Base-by-base conservation (phyloP, 2,888 invertebrate genomes). In the Bibio marci region DNA sequence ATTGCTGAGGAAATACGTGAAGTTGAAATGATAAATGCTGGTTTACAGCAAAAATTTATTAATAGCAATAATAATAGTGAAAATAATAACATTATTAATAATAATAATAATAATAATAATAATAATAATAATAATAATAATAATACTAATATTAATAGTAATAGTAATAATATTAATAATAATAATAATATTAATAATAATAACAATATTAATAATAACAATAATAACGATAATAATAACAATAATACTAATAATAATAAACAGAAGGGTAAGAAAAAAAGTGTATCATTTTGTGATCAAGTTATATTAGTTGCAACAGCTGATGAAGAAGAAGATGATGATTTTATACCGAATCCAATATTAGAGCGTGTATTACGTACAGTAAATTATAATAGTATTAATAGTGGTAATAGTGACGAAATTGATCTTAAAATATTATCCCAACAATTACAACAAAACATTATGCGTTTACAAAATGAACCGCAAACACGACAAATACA, bases 231-330 rank as follows among this genome's bases (percentile, higher is more conserved):
- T 22, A 8, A 8, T 22, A 22, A 22, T 42, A 72, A 75, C 0
- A 48, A 49, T 39, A 46, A 45, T 11, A 44, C 44, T 30, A 43
- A 66, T 43, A 62, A 59, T 11, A 72, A 71, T 45, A 58, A 64
- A 1, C 67, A 71, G 37, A 69, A 78, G 42, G 72, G 75, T 0
- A 86, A 86, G 55, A 90, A 90, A 69, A 92, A 92, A 59, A 87
- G 86, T 41, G 92, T 92, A 4, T 90, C 91, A 0, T 92, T 92
- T 60, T 91, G 90, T 53, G 91, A 91, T 57, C 87, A 91, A 62
- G 88, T 92, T 0, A 88, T 88, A 44, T 63, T 91, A 40, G 90
- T 91, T 11, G 88, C 91, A 4, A 88, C 88, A 2, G 87, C 88
- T 0, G 90, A 91, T 51, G 88, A 90, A 49, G 83, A 88, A 52